Base-by-base conservation (phyloP, 2,797 vertebrate species). In the Falco rusticolus region DNA sequence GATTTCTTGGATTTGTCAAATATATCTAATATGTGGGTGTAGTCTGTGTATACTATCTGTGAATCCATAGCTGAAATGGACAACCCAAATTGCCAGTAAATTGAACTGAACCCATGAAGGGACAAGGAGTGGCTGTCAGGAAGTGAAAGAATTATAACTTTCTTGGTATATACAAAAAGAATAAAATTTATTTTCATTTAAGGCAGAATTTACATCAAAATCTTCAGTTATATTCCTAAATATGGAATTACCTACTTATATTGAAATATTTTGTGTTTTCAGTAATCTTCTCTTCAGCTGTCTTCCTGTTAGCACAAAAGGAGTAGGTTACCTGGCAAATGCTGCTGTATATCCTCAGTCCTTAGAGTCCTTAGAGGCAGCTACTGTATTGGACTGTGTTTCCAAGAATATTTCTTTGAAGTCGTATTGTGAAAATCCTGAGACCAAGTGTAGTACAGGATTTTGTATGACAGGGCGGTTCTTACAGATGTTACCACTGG, bases 381-480 rank as follows among this genome's bases (percentile, higher is more conserved):
- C 93, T 92, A 75, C 90, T 92, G 71, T 87, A 28, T 33, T 90
- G 77, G 56, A 33, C 53, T 45, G 11, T 72, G 74, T 87, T 95
- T 92, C 82, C 68, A 93, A 90, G 39, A 76, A 63, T 26, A 79
- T 63, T 78, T 72, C 43, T 94, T 91, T 91, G 75, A 95, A 88
- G 57, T 75, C 3, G 0, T 41, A 25, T 26, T 84, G 37, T 81
- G 61, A 92, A 92, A 85, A 91, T 69, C 76, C 61, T n/a, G 31
- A 91, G 76, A 41, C 45, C 43, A 39, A 33, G 29, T 13, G 47
- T 88, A 88, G 54, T 59, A 47, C n/a, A 84, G 86, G 61, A 65
- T 78, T 94, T 84, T 78, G 75, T 84, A 78, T 94, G 89, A 81
- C 0, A 11, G 89, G 87, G 90, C 79, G 70, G 47, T 90, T 87